Base-by-base conservation (phyloP, 2,797 vertebrate species). In the Notoglanidium macrostoma region DNA sequence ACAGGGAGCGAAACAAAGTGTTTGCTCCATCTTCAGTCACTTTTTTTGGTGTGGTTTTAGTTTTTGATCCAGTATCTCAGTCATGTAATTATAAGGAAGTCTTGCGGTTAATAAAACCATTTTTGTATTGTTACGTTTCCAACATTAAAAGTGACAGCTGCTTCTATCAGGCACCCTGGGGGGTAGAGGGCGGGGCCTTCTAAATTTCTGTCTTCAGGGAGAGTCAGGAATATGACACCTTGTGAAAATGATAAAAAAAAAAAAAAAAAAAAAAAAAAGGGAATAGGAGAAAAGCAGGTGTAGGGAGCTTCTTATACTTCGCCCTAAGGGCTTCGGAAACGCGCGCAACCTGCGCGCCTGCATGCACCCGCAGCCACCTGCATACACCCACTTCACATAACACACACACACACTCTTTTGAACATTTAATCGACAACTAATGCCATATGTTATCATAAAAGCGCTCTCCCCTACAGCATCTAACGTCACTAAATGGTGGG, bases 211-310 rank as follows among this genome's bases (percentile, higher is more conserved):
- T 89, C 84, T 55, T 61, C 32, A 59, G 61, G 84, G 73, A 61
- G 77, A 83, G 46, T 86, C 70, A 32, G 78, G 81, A 79, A 83
- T 82, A 82, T 15, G 83, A 86, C 72, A 72, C 23, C 29, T 55
- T n/a, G 17, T 29, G 40, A 90, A 68, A 44, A 76, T 32, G 65
- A 72, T 70, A 6, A 5, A 29, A n/a, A n/a, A 11, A 21, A 10
- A 10, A 10, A 49, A 21, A 10, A 10, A 10, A 49, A 6, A 5
- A 29, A n/a, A n/a, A 11, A 21, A 10, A 10, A 10, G 9, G 63
- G 54, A 83, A 65, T 55, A 26, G 82, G 87, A 84, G 76, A 81
- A 73, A 85, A 88, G 88, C 88, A 89, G 88, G 87, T 90, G 89
- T 84, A 82, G 76, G 76, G 29, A 87, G 83, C 55, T 78, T 70